These are phyloP conservation scores for Heliconius hortense DNA, from an alignment of 2,888 invertebrate species.

Conservation along the genomic window DNA sequence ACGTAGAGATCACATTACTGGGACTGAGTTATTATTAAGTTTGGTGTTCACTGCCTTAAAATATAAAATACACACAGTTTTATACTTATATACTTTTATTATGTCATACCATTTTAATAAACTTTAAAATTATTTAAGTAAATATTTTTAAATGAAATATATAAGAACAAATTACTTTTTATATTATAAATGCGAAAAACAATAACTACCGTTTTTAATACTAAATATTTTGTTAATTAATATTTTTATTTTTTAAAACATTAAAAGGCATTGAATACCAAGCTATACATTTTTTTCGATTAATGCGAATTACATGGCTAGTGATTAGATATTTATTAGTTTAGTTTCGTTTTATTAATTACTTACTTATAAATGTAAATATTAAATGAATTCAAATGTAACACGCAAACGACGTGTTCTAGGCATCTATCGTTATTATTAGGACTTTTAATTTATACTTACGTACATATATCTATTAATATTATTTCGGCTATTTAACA, in stretches of 20 bases:
- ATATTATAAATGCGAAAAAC: background rate
- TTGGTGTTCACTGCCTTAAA: slow-evolving; percentile 33
- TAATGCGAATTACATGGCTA: slow-evolving; percentile 79
- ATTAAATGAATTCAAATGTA: slow-evolving; percentile 50
- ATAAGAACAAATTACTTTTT: background rate
- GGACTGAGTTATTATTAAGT: slow-evolving; percentile 40
- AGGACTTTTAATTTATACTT: slow-evolving; percentile 32
- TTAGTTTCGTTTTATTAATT: slow-evolving; percentile 60
- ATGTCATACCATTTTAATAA: background rate
- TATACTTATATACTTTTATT: background rate
- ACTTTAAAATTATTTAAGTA: background rate
- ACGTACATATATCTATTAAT: slow-evolving; percentile 5
- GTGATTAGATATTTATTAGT: slow-evolving; percentile 78
- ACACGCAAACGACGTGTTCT: slow-evolving; percentile 48
- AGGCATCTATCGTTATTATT: slow-evolving; percentile 35
- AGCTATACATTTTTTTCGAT: slow-evolving; percentile 52
- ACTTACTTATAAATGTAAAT: slow-evolving; percentile 62
- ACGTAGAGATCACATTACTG: slow-evolving; percentile 37
- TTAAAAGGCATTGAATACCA: slow-evolving; percentile 42
- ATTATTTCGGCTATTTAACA: slow-evolving; percentile 18
- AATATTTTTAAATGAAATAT: background rate
- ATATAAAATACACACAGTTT: background rate
- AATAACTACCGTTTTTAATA: background rate
- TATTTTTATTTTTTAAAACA: background rate
- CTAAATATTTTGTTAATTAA: background rate